A percentile compares a stretch with the other conserved stretches of the same genome.
Conservation (phyloP, 2,797 vertebrate genomes). For the Morus bassanus region DNA sequence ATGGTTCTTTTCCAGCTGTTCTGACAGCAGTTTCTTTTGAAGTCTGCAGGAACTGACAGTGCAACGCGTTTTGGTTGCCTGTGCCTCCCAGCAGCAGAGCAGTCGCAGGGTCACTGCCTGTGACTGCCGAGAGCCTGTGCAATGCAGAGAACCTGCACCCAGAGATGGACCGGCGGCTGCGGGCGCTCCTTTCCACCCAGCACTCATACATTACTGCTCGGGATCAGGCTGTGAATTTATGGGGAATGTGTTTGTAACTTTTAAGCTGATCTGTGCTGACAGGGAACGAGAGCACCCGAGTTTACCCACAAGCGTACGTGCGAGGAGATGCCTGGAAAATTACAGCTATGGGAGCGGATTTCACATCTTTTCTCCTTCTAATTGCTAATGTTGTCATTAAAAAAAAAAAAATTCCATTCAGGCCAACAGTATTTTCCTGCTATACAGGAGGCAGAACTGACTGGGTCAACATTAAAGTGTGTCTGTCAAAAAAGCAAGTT, state of each 20-base stretch:
- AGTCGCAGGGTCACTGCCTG: no score
- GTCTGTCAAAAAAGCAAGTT: no score
- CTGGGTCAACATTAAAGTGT: accelerated
- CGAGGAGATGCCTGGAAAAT: not conserved
- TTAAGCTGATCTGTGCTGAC: not conserved
- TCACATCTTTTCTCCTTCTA: not conserved
- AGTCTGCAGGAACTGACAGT: not conserved
- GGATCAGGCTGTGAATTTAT: accelerated
- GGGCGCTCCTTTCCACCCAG: not conserved
- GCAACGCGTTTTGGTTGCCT: accelerated
- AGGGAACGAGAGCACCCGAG: not conserved
- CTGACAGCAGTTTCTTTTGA: accelerated
- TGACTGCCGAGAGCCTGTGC: accelerated
- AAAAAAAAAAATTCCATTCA: not conserved
- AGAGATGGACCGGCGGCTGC: accelerated
- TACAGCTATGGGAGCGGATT: not conserved
- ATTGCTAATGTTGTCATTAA: not conserved
- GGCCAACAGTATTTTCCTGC: not conserved
- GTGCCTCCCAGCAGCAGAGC: not conserved
- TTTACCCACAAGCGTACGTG: accelerated
- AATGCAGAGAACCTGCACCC: accelerated
- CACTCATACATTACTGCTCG: accelerated
- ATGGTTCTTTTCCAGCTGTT: not conserved
- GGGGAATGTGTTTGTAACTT: no score
- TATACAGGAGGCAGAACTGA: not conserved